Base-by-base conservation (phyloP, 2,113 vertebrate genomes). In the Limnothrissa miodon region DNA sequence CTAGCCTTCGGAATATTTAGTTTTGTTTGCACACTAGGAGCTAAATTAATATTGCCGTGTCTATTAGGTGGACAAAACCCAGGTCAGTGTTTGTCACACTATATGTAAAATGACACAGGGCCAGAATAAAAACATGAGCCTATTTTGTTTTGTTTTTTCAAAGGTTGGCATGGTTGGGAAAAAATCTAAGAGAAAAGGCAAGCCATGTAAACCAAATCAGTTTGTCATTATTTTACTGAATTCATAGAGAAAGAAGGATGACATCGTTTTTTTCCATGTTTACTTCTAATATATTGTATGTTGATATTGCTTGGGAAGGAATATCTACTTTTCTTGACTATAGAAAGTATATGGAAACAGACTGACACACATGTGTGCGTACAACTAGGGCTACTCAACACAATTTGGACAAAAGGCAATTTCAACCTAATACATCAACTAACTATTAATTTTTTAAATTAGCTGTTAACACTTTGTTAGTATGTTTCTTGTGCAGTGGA, bases 1-100 rank as follows among this genome's bases (percentile, higher is more conserved):
- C 92, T 91, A 91, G 95, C 94, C 92, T 94, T 95, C 66, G 36
- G 95, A 94, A 95, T 95, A 93, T 91, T 91, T 91, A 92, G 95
- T 94, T 91, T 93, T 95, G 92, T 90, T 85, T 95, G 94, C 96
- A 97, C 96, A 96, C 95, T 93, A 96, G 92, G 95, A 92, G 89
- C 94, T 95, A 95, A 93, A 95, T 94, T 95, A 94, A 96, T 96
- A 91, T 95, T 95, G 91, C 92, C 89, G 90, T 94, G 87, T 95
- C 93, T 91, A 95, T 94, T 94, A 95, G 92, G 90, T 88, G 90
- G 84, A 92, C 93, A 92, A 93, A 95, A 94, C 90, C 92, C 91
- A 89, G 91, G 91, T 87, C 90, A 90, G 91, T 90, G 88, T 91
- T 93, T 93, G 92, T 91, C 90, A 94, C 90, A 88, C 90, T 91